These are phyloP conservation scores for Sarcophaga peregrina DNA, from an alignment of 1,140 invertebrate genomes.

Conservation along the genomic window DNA sequence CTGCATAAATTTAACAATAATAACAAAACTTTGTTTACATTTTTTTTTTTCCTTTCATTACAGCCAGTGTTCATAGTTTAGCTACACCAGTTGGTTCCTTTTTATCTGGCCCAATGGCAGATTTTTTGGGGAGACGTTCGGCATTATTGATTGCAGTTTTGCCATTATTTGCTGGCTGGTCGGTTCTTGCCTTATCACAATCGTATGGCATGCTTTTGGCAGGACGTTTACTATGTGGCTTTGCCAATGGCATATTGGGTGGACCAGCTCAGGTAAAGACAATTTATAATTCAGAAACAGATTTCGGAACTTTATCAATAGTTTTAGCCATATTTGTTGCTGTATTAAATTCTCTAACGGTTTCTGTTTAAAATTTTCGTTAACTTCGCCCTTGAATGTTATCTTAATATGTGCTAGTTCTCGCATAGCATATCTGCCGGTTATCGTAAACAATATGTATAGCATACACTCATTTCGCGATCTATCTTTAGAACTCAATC, in stretches of 20 bases:
- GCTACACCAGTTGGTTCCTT: slow-evolving; percentile 75
- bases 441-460: no score
- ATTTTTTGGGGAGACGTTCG: slow-evolving; percentile 71
- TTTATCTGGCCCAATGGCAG: slow-evolving; percentile 74
- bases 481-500: no score
- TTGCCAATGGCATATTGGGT: slow-evolving; percentile 76
- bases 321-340: no score
- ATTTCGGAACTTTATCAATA: not conserved
- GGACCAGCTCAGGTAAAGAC: slow-evolving; percentile 74
- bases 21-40: slow-evolving; percentile 9
- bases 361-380: no score
- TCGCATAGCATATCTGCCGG: no score
- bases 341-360: no score
- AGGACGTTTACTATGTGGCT: slow-evolving; percentile 75
- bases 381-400: no score
- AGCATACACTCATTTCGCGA: no score
- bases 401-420: no score
- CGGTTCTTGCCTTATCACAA: slow-evolving; percentile 71
- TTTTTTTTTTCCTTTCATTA: slow-evolving; percentile 50
- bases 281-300: no score
- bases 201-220: slow-evolving; percentile 72
- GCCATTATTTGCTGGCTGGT: slow-evolving; percentile 74
- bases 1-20: not conserved
- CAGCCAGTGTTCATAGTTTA: slow-evolving; percentile 76
- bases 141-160: slow-evolving; percentile 71